Conservation (phyloP, 2,797 vertebrate species). For the Esox masquinongy region DNA sequence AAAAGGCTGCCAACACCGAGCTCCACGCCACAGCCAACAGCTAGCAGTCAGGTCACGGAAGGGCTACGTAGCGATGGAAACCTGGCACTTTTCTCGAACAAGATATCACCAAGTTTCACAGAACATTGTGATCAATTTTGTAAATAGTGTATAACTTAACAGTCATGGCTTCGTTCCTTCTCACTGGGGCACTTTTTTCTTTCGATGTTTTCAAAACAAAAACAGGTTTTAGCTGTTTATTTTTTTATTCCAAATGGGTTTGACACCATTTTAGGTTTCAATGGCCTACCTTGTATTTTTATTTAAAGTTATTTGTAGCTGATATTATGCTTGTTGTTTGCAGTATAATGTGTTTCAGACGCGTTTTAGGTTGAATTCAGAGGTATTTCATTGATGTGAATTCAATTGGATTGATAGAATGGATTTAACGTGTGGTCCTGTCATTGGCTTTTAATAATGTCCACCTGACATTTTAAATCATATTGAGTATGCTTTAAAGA, state of each 20-base stretch:
- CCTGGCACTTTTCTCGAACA: slow-evolving; percentile 66
- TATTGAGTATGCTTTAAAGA: slow-evolving; percentile 41
- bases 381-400: slow-evolving; percentile 28
- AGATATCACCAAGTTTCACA: slow-evolving; percentile 61
- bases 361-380: slow-evolving; percentile 14
- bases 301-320: slow-evolving; percentile 61
- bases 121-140: slow-evolving; percentile 70
- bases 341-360: slow-evolving; percentile 26
- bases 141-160: slow-evolving; percentile 81
- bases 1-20: slow-evolving; percentile 46
- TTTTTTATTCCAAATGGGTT: slow-evolving; percentile 43
- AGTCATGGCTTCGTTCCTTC: slow-evolving; percentile 66
- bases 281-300: slow-evolving; percentile 64
- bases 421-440: slow-evolving; percentile 24
- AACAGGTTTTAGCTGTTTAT: slow-evolving; percentile 54
- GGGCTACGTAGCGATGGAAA: slow-evolving; percentile 58
- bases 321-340: slow-evolving; percentile 50
- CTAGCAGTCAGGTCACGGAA: slow-evolving; percentile 60
- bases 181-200: slow-evolving; percentile 79
- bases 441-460: slow-evolving; percentile 16
- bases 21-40: slow-evolving; percentile 41
- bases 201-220: slow-evolving; percentile 60
- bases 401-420: slow-evolving; percentile 14
- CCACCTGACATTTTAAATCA: slow-evolving; percentile 44
- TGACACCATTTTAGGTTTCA: slow-evolving; percentile 45